These are phyloP conservation scores for Hypanus sabinus DNA, from an alignment of 2,113 vertebrate species.

Conservation along the genomic window DNA sequence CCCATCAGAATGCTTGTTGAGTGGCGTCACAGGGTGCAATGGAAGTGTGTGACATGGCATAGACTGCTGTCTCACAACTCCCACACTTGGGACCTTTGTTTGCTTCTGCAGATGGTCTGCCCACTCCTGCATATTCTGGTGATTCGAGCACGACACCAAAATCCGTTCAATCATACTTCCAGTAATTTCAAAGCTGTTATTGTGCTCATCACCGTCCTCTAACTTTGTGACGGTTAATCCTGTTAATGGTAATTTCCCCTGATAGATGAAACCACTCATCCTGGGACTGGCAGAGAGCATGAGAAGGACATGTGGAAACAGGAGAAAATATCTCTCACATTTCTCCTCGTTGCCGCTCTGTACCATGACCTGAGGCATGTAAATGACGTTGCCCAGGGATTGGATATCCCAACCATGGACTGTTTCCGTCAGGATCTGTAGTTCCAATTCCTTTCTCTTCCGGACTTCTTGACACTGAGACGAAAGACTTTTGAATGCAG, in stretches of 20 bases:
- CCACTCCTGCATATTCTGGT: slow-evolving; percentile 92
- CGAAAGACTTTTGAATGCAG: slow-evolving; percentile 84
- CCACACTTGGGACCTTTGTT: slow-evolving; percentile 75
- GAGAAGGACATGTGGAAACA: slow-evolving; percentile 90
- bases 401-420: slow-evolving; percentile 94
- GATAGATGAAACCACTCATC: slow-evolving; percentile 98
- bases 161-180: slow-evolving; percentile 91
- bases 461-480: slow-evolving; percentile 91
- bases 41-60: slow-evolving; percentile 95
- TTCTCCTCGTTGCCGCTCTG: slow-evolving; percentile 86
- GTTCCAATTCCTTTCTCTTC: slow-evolving; percentile 89
- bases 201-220: slow-evolving; percentile 85
- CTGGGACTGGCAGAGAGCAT: slow-evolving; percentile 94
- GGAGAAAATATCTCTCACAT: slow-evolving; percentile 90
- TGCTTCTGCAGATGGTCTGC: slow-evolving; percentile 86
- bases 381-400: slow-evolving; percentile 81
- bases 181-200: slow-evolving; percentile 90
- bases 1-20: slow-evolving; percentile 83
- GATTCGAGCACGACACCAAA: slow-evolving; percentile 77
- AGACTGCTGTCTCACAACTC: slow-evolving; percentile 80
- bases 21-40: slow-evolving; percentile 84
- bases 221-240: slow-evolving; percentile 84
- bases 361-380: slow-evolving; percentile 91
- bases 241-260: slow-evolving; percentile 86
- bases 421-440: slow-evolving; percentile 86